These are phyloP conservation scores for Exephanes ischioxanthus DNA, from an alignment of 2,888 invertebrate species.

Conservation along the genomic window DNA sequence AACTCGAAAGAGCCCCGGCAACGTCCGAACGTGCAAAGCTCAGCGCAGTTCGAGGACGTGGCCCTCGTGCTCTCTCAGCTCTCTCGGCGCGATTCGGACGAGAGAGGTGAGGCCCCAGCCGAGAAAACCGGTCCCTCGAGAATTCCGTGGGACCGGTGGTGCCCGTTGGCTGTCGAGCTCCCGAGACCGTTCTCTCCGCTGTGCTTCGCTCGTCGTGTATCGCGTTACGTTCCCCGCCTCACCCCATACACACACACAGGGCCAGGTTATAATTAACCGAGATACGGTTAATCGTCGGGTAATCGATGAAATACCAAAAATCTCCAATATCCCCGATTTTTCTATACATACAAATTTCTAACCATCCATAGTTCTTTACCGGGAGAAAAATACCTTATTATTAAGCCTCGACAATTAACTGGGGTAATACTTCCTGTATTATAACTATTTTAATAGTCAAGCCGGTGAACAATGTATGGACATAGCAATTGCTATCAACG, in stretches of 20 bases:
- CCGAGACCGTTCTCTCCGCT: slow-evolving; percentile 12
- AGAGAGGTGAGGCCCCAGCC: slow-evolving; percentile 48
- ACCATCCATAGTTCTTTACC: neutral
- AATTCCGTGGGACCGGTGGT: slow-evolving; percentile 64
- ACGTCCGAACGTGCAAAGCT: slow-evolving; percentile 16
- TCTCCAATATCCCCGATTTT: neutral
- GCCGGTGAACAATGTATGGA: neutral
- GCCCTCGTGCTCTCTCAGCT: slow-evolving; percentile 41
- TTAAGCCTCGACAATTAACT: slow-evolving; percentile 36
- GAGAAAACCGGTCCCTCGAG: slow-evolving; percentile 64
- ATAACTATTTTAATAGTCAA: slow-evolving; percentile 1
- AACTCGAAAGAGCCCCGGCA: slow-evolving; percentile 23
- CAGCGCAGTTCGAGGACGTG: slow-evolving; percentile 47
- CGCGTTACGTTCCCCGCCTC: slow-evolving; percentile 46
- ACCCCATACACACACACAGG: neutral
- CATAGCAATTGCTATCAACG: neutral
- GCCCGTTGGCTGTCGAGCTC: neutral
- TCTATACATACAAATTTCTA: slow-evolving; percentile 2
- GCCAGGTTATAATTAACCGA: slow-evolving; percentile 59
- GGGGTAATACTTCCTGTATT: slow-evolving; percentile 37
- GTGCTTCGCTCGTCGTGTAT: slow-evolving; percentile 27
- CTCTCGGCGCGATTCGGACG: slow-evolving; percentile 50
- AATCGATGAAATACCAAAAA: slow-evolving; percentile 33
- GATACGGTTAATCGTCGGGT: slow-evolving; percentile 53
- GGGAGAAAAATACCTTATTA: slow-evolving; percentile 1